Conservation (phyloP, 2,888 invertebrate species). For the Drosophila cracens region DNA sequence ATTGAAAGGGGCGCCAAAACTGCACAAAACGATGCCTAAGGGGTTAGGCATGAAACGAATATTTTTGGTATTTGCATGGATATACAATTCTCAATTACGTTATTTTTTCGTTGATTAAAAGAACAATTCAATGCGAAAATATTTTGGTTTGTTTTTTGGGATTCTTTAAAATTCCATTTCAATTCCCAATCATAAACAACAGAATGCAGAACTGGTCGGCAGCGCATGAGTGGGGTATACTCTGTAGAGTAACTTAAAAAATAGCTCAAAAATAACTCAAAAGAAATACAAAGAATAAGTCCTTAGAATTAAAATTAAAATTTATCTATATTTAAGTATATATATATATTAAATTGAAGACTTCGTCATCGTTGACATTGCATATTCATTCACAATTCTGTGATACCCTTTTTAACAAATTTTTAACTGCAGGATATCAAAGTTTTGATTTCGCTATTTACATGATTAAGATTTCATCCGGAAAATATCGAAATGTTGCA, state of each 20-base stretch:
- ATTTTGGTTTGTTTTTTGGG: constrained; percentile 5
- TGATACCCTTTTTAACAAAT: not conserved
- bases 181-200: constrained; percentile 17
- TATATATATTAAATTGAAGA: not conserved
- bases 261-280: not conserved
- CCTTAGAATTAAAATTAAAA: not conserved
- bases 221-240: not conserved
- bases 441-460: constrained; percentile 13
- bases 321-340: not conserved
- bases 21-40: not conserved
- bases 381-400: not conserved
- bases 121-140: constrained; percentile 4
- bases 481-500: not conserved
- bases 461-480: not conserved
- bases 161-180: constrained; percentile 29
- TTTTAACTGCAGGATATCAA: not conserved
- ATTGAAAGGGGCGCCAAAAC: not conserved
- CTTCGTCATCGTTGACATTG: not conserved
- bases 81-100: constrained; percentile 17
- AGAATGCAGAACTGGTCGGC: not conserved
- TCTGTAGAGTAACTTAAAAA: not conserved
- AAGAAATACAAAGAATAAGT: not conserved
- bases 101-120: constrained; percentile 14
- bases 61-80: constrained; percentile 1
- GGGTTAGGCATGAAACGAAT: not conserved